phyloP scores from a whole-genome alignment of 2,797 vertebrate species.

The Hyperoplus immaculatus region DNA sequence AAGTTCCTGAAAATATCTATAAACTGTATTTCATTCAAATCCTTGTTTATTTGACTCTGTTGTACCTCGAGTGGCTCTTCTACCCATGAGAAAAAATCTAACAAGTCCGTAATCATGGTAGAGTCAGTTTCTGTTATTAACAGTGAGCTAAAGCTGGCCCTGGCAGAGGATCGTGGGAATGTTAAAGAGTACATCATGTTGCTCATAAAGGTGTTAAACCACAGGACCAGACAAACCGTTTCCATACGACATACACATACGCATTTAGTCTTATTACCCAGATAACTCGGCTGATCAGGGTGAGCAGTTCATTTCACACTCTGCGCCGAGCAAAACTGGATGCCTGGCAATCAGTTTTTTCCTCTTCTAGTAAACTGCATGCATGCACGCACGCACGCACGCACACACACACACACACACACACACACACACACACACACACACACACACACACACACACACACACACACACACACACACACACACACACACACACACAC shows the following conservation, averaged over 20 bases:
- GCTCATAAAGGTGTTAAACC: conserved; percentile 80
- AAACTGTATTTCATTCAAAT: too few relatives aligned
- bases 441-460: conserved; percentile 21
- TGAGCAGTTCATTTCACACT: conserved; percentile 67
- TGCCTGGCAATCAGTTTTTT: conserved; percentile 79
- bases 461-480: conserved; percentile 11
- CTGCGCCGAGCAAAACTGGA: conserved; percentile 41
- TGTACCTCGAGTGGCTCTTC: neutral
- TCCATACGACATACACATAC: conserved; percentile 63
- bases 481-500: conserved; percentile 40
- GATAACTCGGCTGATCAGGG: conserved; percentile 34
- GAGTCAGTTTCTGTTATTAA: neutral
- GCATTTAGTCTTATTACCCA: conserved; percentile 26
- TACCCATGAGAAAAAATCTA: neutral
- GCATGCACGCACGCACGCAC: neutral
- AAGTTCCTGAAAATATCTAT: neutral
- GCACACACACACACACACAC: conserved; percentile 38
- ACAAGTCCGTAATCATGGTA: neutral
- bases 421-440: conserved; percentile 26
- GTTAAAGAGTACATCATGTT: conserved; percentile 4
- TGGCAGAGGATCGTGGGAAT: conserved; percentile 64
- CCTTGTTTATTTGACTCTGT: neutral
- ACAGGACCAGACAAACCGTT: conserved; percentile 58
- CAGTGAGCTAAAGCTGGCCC: neutral
- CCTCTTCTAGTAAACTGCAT: conserved; percentile 75